Base-by-base conservation (phyloP, 2,888 invertebrate genomes). In the Notodonta ziczac region DNA sequence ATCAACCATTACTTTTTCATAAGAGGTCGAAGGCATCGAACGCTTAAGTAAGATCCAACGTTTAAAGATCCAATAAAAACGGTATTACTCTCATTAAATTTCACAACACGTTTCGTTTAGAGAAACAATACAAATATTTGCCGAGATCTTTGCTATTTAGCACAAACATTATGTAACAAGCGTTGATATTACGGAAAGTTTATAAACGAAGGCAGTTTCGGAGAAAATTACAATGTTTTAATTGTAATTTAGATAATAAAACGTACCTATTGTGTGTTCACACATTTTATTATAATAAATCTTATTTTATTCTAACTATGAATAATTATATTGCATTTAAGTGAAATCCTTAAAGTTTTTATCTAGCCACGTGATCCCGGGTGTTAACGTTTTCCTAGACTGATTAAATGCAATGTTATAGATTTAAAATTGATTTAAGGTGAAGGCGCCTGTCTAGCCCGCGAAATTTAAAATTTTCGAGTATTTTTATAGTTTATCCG, bases 31-130 rank as follows among this genome's bases (percentile, higher is more conserved):
- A 70, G 52, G 58, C 42, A 67, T 60, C 60, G 52, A 14, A 71
- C 55, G 63, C 59, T 58, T 61, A 60, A 61, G 46, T 59, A 71
- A 60, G 59, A 57, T 48, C 44, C 44, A 67, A 63, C 56, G 57
- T 65, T 65, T 83, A 80, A 62, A 64, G 60, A 66, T 58, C 52
- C 85, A 59, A 58, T 73, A 63, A 73, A 70, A 70, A 64, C 57
- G 24, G n/a, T 53, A 53, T 44, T 46, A 48, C 48, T 12, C 54
- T 53, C 64, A 73, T 73, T 70, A 73, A 62, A 58, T 70, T 70
- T 73, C 66, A 60, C 40, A 56, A 56, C 57, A 59, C 73, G 63
- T 63, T 66, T 66, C 66, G 66, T 60, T 46, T 32, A 56, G 44
- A 60, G 58, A 70, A 66, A 52, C 32, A 54, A 60, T 61, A 10